Percentiles rank a stretch among this genome's conserved stretches.
phyloP scores from a whole-genome alignment of 2,797 vertebrate species.

The Clarias fuscus region DNA sequence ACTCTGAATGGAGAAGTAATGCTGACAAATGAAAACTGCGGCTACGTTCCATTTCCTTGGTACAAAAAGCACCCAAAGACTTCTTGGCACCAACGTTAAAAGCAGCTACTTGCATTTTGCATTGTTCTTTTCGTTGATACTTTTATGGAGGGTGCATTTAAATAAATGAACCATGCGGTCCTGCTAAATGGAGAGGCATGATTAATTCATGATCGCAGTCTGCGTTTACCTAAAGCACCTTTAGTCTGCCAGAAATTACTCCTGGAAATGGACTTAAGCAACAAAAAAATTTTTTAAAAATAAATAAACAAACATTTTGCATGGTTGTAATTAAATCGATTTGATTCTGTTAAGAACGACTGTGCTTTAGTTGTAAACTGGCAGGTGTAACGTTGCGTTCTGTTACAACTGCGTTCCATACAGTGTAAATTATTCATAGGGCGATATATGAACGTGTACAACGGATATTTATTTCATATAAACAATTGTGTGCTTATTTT shows the following conservation, averaged over 20 bases:
- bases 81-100: conserved; percentile 73
- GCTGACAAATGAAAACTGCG: conserved; percentile 56
- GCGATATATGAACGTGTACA: neutral
- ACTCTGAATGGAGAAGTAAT: conserved; percentile 41
- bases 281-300: no score
- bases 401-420: neutral
- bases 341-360: neutral
- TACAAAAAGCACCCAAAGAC: conserved; percentile 48
- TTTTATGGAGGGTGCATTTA: conserved; percentile 67
- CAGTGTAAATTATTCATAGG: conserved; percentile 20
- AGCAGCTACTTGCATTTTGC: conserved; percentile 73
- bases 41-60: conserved; percentile 59
- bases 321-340: neutral
- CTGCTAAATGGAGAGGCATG: conserved; percentile 65
- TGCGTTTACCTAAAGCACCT: conserved; percentile 52
- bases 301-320: conserved; percentile 20
- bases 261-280: conserved; percentile 30
- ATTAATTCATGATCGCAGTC: conserved; percentile 67
- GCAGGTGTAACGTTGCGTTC: neutral
- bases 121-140: conserved; percentile 66
- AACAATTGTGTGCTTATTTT: conserved; percentile 31
- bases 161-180: conserved; percentile 68
- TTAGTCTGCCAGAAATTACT: conserved; percentile 49
- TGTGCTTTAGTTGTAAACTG: neutral
- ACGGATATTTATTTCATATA: neutral